These are phyloP conservation scores for Prosopocoilus inquinatus DNA, from an alignment of 2,888 invertebrate genomes.

Conservation along the genomic window DNA sequence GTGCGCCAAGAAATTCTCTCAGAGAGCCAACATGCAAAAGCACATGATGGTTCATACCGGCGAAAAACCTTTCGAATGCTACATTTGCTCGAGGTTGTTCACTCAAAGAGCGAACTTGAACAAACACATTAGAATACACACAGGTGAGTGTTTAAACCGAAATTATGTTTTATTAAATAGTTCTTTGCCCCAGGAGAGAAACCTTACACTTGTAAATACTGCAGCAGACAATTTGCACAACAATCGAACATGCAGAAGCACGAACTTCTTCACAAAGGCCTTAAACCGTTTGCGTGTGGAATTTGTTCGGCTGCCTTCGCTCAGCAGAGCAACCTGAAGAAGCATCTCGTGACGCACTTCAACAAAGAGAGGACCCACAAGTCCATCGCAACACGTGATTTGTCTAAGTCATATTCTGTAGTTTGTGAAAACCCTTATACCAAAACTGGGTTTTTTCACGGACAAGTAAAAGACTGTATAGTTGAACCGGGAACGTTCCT, in stretches of 20 bases:
- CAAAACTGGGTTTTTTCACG: neutral
- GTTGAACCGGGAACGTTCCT: too few species aligned
- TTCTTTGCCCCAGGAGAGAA: constrained; percentile 26
- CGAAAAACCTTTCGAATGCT: constrained; percentile 30
- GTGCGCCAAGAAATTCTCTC: constrained; percentile 31
- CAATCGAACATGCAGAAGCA: constrained; percentile 29
- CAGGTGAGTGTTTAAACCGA: constrained; percentile 19
- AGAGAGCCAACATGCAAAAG: constrained; percentile 33
- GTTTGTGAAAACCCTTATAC: constrained; percentile 1
- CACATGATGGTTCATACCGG: constrained; percentile 30
- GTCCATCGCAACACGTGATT: neutral
- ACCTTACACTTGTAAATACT: constrained; percentile 25
- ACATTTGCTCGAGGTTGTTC: constrained; percentile 26
- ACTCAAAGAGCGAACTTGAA: constrained; percentile 31
- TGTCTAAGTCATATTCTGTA: neutral
- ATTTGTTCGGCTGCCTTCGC: constrained; percentile 25
- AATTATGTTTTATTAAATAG: neutral
- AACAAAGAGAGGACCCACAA: neutral
- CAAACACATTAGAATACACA: constrained; percentile 30
- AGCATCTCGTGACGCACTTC: constrained; percentile 24
- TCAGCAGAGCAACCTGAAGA: constrained; percentile 27
- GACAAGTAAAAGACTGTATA: too few species aligned
- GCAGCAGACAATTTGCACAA: constrained; percentile 27
- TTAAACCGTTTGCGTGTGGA: constrained; percentile 25
- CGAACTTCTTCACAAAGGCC: constrained; percentile 25